These are phyloP conservation scores for Antitype chi DNA, from an alignment of 2,888 invertebrate genomes.

Conservation along the genomic window DNA sequence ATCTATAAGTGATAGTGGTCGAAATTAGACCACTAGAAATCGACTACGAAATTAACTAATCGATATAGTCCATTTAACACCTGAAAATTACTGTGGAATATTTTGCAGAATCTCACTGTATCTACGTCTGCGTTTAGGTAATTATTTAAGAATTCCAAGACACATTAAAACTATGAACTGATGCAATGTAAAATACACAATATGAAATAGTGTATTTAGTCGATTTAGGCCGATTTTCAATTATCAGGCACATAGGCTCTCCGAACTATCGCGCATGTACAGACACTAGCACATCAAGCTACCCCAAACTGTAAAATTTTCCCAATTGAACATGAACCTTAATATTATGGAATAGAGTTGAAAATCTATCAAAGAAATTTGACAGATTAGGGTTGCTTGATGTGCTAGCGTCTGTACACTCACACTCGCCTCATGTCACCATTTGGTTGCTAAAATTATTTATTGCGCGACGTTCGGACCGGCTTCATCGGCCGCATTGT, in stretches of 20 bases:
- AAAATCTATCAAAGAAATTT: no score
- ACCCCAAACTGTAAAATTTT: no score
- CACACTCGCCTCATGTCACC: no score
- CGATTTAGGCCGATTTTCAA: not conserved
- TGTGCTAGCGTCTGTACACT: no score
- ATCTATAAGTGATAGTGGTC: not conserved
- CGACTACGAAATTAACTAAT: not conserved
- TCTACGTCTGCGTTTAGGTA: conserved; percentile 28
- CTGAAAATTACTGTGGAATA: conserved; percentile 34
- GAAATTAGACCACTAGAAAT: conserved; percentile 8
- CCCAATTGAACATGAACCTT: no score
- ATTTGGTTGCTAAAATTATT: no score
- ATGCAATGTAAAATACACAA: conserved; percentile 11
- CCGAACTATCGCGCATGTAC: no score
- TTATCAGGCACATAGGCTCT: not conserved
- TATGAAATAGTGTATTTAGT: not conserved
- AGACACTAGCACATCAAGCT: no score
- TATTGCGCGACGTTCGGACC: no score
- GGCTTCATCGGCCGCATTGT: no score
- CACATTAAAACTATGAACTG: not conserved
- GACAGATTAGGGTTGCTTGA: no score
- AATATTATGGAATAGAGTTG: no score
- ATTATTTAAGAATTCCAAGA: not conserved
- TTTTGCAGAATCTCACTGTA: conserved; percentile 54
- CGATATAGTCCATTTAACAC: conserved; percentile 13